phyloP scores from a whole-genome alignment of 2,888 invertebrate species.

The Lapara coniferarum region DNA sequence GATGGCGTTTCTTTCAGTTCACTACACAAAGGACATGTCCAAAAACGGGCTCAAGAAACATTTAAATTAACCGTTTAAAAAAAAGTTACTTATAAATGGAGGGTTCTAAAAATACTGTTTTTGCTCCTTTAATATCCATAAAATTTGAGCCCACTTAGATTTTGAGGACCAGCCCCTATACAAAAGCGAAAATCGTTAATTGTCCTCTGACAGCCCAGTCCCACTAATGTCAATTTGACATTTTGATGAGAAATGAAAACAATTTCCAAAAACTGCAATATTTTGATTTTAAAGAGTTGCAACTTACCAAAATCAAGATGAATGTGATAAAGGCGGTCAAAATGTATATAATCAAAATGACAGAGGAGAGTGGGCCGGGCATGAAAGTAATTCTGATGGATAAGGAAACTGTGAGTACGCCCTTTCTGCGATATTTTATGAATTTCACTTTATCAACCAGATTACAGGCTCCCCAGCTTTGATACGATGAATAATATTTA shows the following conservation, averaged over 20 bases:
- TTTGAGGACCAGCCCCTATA: too few species aligned
- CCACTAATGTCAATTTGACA: conserved; percentile 13
- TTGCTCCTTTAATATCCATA: too few species aligned
- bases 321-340: conserved; percentile 96
- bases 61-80: too few species aligned
- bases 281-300: conserved; percentile 4
- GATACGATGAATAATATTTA: too few species aligned
- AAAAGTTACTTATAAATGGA: too few species aligned
- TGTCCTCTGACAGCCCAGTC: too few species aligned
- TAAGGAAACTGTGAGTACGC: conserved; percentile 92
- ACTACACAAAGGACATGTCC: too few species aligned
- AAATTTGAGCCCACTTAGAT: too few species aligned
- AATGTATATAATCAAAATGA: conserved; percentile 98
- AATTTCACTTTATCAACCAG: conserved; percentile 3
- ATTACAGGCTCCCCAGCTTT: too few species aligned
- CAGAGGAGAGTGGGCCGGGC: conserved; percentile 98
- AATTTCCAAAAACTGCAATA: conserved; percentile 13
- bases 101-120: too few species aligned
- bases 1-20: neutral
- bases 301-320: conserved; percentile 83
- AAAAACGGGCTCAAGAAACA: too few species aligned
- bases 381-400: conserved; percentile 99
- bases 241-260: conserved; percentile 29
- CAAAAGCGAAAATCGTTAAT: too few species aligned
- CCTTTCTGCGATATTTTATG: conserved; percentile 9